Percentiles rank a stretch among this genome's conserved stretches.
Conservation (phyloP, 2,113 vertebrate genomes). For the Danionella cerebrum region DNA sequence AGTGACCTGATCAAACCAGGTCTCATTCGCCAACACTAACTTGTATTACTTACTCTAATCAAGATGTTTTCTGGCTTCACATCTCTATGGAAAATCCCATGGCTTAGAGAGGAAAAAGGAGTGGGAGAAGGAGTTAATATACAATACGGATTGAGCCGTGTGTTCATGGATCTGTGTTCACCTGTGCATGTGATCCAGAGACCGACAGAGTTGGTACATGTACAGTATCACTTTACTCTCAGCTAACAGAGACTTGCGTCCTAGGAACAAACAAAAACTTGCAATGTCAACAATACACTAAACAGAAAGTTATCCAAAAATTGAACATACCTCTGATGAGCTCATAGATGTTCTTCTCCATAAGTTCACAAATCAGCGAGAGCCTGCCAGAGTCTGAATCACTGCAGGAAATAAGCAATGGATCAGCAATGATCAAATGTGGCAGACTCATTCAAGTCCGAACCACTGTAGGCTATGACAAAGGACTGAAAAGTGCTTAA, state of each 20-base stretch:
- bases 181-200: slow-evolving; percentile 78
- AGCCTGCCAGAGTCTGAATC: slow-evolving; percentile 74
- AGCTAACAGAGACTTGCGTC: slow-evolving; percentile 68
- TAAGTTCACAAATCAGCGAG: slow-evolving; percentile 83
- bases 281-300: neutral
- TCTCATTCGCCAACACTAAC: neutral
- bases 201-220: slow-evolving; percentile 78
- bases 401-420: slow-evolving; percentile 57
- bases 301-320: too few species aligned
- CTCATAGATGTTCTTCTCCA: slow-evolving; percentile 89
- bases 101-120: slow-evolving; percentile 57
- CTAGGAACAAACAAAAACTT: slow-evolving; percentile 48
- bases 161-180: slow-evolving; percentile 31
- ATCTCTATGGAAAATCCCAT: slow-evolving; percentile 82
- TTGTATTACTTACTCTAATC: slow-evolving; percentile 68
- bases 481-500: too few species aligned
- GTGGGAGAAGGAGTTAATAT: neutral
- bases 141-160: too few species aligned
- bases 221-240: slow-evolving; percentile 67
- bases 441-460: too few species aligned
- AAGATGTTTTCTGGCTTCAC: slow-evolving; percentile 85
- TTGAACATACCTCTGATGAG: slow-evolving; percentile 77
- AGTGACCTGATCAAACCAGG: too few species aligned
- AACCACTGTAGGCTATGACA: too few species aligned
- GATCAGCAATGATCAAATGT: too few species aligned